These are phyloP conservation scores for Fopius arisanus DNA, from an alignment of 1,140 invertebrate genomes.

Conservation along the genomic window DNA sequence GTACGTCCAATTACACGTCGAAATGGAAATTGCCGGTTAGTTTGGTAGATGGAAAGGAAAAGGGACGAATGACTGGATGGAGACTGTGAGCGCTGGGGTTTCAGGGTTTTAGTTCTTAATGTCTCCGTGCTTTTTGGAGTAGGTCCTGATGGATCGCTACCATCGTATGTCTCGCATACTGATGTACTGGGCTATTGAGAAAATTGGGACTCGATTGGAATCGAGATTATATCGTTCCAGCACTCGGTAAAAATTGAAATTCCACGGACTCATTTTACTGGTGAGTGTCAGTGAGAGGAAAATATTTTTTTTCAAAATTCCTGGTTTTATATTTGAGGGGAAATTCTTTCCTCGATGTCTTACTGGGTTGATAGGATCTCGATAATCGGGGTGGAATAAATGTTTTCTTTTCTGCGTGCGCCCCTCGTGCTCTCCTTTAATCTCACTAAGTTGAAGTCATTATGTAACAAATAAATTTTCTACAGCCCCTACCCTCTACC, in stretches of 20 bases:
- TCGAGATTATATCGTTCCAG: neutral
- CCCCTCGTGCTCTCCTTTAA: no score
- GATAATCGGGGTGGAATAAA: no score
- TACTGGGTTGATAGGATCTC: no score
- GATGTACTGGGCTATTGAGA: constrained; percentile 12
- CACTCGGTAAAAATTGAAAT: neutral
- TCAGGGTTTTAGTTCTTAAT: constrained; percentile 11
- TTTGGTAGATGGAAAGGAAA: neutral
- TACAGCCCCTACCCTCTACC: neutral
- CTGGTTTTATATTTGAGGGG: no score
- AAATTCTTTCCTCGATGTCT: no score
- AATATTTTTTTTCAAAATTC: no score
- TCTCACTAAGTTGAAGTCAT: no score
- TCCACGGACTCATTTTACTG: no score
- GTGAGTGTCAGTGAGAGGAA: no score
- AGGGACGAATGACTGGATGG: neutral
- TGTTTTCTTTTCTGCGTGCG: no score
- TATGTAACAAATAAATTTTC: neutral
- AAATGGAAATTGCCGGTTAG: constrained; percentile 21
- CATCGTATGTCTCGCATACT: constrained; percentile 23
- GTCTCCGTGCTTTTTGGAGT: constrained; percentile 10
- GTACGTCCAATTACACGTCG: constrained; percentile 13
- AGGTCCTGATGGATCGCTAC: constrained; percentile 20
- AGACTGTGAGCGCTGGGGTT: neutral
- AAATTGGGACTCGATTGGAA: constrained; percentile 24